Base-by-base conservation (phyloP, 1,140 invertebrate species). In the Cydia pomonella region DNA sequence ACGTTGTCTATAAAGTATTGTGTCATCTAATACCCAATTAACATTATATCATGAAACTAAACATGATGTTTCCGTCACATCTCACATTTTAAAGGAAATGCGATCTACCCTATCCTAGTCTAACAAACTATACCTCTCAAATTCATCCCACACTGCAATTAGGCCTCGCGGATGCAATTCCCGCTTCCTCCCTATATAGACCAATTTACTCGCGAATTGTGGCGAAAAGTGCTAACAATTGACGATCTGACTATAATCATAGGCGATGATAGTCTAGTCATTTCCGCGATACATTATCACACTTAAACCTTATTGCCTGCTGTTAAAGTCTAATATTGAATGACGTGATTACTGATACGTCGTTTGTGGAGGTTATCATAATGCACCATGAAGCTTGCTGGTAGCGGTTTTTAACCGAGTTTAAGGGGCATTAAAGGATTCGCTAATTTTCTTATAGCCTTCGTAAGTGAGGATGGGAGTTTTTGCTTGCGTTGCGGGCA, bases 231-330 rank as follows among this genome's bases (percentile, higher is more conserved):
- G 53, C 18, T 59, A 59, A 59, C 53, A 59, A 59, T 59, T 59
- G 53, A 21, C 53, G 53, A 59, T 59, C 53, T 18, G 53, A 59
- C 47, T 50, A n/a, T 59, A 59, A 59, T 59, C 53, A 59, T 59
- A 59, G 53, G 9, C 12, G 10, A 41, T 9, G 5, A 59, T 59
- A 59, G 5, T 10, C 53, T 6, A 21, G 18, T 21, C 16, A 10
- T 21, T 59, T 59, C n/a, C 9, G 18, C 18, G 7, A 59, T 7
- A n/a, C 6, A 7, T 47, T 50, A 50, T 59, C n/a, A n/a, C 53
- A 18, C 47, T 50, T 50, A 16, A 59, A 23, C 53, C 53, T 59
- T 59, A 23, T 59, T 7, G 18, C 18, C 18, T 59, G 6, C 3
- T 23, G 53, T 59, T 59, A 23, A n/a, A 21, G n/a, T 59, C n/a